Evolutionary conservation across 2,113 vertebrate genomes (phyloP), one percentile per base, ranked within the genome.

Genomic region (Ophiodon elongatus): DNA sequence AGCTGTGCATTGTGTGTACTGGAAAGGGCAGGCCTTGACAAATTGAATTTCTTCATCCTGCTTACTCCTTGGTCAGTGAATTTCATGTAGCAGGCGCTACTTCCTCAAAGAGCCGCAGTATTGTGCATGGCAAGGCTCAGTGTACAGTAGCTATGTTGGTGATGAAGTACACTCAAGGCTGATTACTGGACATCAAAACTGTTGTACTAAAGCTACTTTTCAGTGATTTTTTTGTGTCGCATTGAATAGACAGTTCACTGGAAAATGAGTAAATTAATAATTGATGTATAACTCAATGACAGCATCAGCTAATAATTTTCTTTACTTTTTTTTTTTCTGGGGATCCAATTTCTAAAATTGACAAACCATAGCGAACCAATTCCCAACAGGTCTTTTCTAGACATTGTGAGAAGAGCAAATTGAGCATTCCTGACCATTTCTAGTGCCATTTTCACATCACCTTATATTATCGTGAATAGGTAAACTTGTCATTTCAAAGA

Each of bases 21-120:
- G 76, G 35, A 89, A 85, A 92, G 90, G 87, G 87, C 85, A 82
- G 57, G 35, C 76, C 75, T 76, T 85, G 85, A 85, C 80, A 89
- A 92, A 92, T 88, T 88, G 80, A 84, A 85, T 88, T 83, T 86
- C 78, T 89, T 84, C 64, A 88, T 85, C 79, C 75, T 83, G 71
- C 78, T 89, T 83, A 80, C 54, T 69, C 31, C 72, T 76, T 72
- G 72, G 77, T 89, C 82, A 85, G 77, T 85, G 74, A 86, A 85
- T 88, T 82, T 71, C 57, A 66, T 82, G 80, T 65, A 73, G 47
- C 60, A 62, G 78, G n/a, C 41, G 1, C 54, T 65, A 43, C 79
- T 76, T 63, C 39, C 43, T 83, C 35, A 76, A 56, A 88, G 33
- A 88, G 68, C 54, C 62, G 60, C 11, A 23, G 63, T 47, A 63